A percentile compares a stretch with the other conserved stretches of the same genome.
Evolutionary conservation across 2,113 vertebrate species (phyloP).

Genomic region (Pan troglodytes): DNA sequence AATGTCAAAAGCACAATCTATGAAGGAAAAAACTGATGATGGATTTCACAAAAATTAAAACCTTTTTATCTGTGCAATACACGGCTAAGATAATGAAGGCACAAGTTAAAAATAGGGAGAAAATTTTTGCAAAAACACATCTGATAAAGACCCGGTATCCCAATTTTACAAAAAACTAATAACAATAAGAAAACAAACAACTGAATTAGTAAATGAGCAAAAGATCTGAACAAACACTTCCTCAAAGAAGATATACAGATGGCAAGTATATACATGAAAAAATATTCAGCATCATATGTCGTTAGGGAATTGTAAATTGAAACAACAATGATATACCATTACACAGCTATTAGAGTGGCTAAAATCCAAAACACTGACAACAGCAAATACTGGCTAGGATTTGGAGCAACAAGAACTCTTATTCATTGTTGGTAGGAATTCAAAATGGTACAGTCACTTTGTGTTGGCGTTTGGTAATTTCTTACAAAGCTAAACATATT

Average conservation of each 20-base stretch:
- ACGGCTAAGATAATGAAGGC: not conserved
- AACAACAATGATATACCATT: not conserved
- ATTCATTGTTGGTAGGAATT: not conserved
- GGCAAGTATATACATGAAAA: not conserved
- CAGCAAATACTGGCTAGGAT: not conserved
- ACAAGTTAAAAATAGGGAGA: not conserved
- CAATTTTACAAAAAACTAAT: not conserved
- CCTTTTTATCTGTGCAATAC: not conserved
- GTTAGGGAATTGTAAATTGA: not conserved
- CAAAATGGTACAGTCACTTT: not conserved
- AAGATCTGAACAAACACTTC: not conserved
- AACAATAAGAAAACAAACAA: not conserved
- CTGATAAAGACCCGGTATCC: not conserved
- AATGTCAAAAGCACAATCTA: not conserved
- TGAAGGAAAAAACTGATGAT: not conserved
- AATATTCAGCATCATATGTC: not conserved
- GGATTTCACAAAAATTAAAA: not conserved
- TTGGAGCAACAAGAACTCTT: not conserved
- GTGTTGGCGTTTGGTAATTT: not conserved
- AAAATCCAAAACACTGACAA: not conserved
- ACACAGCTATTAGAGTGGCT: not conserved
- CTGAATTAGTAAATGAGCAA: not conserved
- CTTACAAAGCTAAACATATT: not conserved
- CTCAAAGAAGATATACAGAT: not conserved
- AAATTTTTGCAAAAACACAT: not conserved